Base-by-base conservation (phyloP, 2,888 invertebrate genomes). In the Polyploca ridens region DNA sequence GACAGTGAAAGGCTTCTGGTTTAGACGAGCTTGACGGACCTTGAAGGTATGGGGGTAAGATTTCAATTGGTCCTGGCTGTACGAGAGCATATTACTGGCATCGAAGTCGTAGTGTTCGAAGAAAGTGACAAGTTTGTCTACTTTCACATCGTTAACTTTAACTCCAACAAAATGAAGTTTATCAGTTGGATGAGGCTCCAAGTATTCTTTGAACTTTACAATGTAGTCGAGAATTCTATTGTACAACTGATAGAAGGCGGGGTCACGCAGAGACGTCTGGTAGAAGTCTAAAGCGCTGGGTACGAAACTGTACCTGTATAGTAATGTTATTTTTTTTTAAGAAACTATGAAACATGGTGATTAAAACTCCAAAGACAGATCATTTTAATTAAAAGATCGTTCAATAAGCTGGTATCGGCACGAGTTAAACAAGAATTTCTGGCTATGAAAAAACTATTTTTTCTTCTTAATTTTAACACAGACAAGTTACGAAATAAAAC, bases 171-270 rank as follows among this genome's bases (percentile, higher is more conserved):
- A 96, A 63, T 85, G 80, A 19, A 96, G 90, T 74, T 95, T 93
- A 19, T 95, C 91, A 66, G 93, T 84, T 63, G 91, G 94, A 90
- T 97, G 96, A 0, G 95, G 94, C 8, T 91, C 84, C 63, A 96
- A 82, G 76, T 93, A 92, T 71, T 93, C 83, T 82, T 96, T 96
- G 94, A 95, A 96, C 68, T 95, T 94, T 77, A 94, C 88, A 86
- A 95, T 95, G 77, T 94, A 94, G 63, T 92, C 85, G 64, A 95
- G 72, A 77, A 96, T 93, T 74, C 95, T 95, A 86, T 95, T 95
- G 89, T 95, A 96, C 64, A 96, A 86, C 69, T 95, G 95, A 87
- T 95, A 97, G 95, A 96, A 96, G 46, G 95, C 94, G 19, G 97
- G 97, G 84, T 97, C 97, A 70, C 96, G 95, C 75, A 96, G 83